A percentile compares a stretch with the other conserved stretches of the same genome.
Evolutionary conservation across 2,113 vertebrate genomes (phyloP).

Genomic region (Conger conger): DNA sequence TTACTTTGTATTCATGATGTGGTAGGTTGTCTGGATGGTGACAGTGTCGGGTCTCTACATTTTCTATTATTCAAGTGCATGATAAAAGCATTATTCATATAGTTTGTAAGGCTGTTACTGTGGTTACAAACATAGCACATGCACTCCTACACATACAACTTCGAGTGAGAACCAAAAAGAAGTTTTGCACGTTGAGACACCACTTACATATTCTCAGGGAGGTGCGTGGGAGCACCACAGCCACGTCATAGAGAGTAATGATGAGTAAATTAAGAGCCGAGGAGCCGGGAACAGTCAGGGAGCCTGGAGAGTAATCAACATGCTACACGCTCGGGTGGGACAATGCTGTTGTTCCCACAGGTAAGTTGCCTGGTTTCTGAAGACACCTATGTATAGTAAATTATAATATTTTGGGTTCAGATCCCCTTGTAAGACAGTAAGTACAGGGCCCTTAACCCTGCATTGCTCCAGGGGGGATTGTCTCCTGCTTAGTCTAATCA

Average conservation of each 20-base stretch:
- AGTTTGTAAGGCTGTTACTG: not conserved
- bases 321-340: not conserved
- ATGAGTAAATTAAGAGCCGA: not conserved
- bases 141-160: not conserved
- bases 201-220: not conserved
- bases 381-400: not conserved
- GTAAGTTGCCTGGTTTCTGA: not conserved
- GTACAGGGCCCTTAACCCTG: too few relatives aligned
- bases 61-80: not conserved
- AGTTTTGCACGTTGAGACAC: not conserved
- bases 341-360: not conserved
- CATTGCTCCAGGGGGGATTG: too few relatives aligned
- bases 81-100: not conserved
- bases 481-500: too few relatives aligned
- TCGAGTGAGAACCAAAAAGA: not conserved
- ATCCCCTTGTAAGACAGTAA: too few relatives aligned
- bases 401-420: too few relatives aligned
- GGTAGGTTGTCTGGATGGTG: not conserved
- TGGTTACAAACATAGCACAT: not conserved
- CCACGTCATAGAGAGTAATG: not conserved
- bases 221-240: not conserved
- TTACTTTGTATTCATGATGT: constrained; percentile 48
- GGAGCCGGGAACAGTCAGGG: not conserved
- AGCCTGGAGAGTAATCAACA: not conserved
- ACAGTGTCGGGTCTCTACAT: not conserved